phyloP scores from a whole-genome alignment of 2,113 vertebrate genomes.

The Cnemophilus loriae region DNA sequence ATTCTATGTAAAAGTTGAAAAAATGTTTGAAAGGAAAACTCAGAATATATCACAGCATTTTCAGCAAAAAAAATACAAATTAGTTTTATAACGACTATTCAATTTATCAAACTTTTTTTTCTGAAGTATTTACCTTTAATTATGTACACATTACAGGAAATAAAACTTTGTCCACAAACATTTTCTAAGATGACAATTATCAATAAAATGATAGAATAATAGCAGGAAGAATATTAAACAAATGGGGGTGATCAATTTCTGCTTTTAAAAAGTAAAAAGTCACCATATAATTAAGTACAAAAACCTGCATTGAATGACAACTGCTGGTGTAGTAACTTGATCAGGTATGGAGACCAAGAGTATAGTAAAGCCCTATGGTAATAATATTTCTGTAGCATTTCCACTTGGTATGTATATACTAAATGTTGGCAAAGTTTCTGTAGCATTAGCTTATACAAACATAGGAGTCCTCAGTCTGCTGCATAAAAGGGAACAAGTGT shows the following conservation, averaged over 20 bases:
- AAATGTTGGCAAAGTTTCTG: conserved; percentile 69
- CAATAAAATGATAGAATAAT: conserved; percentile 60
- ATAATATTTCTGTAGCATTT: conserved; percentile 67
- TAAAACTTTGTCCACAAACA: conserved; percentile 72
- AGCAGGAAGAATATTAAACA: conserved; percentile 69
- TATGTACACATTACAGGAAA: conserved; percentile 70
- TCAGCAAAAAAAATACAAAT: conserved; percentile 71
- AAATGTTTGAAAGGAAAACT: conserved; percentile 65
- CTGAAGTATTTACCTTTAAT: conserved; percentile 71
- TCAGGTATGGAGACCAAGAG: conserved; percentile 78
- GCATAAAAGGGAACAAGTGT: conserved; percentile 61
- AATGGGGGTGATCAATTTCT: conserved; percentile 60
- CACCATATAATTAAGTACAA: conserved; percentile 79
- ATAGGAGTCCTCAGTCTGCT: conserved; percentile 68
- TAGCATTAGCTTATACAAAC: conserved; percentile 69
- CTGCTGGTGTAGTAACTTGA: conserved; percentile 82
- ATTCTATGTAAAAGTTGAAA: conserved; percentile 62
- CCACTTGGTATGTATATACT: conserved; percentile 58
- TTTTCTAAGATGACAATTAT: conserved; percentile 71
- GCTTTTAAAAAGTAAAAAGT: conserved; percentile 79
- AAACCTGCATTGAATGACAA: conserved; percentile 80
- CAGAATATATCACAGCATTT: conserved; percentile 72
- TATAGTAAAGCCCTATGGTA: conserved; percentile 75
- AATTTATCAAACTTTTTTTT: conserved; percentile 68
- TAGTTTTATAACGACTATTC: conserved; percentile 71